Conservation (phyloP, 1,140 invertebrate genomes). For the Acromyrmex charruanus region DNA sequence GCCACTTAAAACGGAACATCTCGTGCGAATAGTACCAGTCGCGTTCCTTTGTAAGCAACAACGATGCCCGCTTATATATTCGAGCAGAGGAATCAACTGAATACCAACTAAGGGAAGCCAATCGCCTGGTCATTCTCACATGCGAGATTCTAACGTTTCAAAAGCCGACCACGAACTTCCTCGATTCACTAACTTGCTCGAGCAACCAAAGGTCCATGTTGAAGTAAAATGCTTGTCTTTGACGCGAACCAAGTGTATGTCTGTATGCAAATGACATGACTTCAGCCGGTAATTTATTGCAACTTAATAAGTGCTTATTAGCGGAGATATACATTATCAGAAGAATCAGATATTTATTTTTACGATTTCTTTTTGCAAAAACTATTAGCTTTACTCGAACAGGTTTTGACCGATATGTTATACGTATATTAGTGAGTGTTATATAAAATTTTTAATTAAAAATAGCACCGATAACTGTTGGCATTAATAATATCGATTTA, state of each 20-base stretch:
- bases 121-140: constrained; percentile 53
- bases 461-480: too few species aligned
- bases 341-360: too few species aligned
- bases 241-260: constrained; percentile 31
- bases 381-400: too few species aligned
- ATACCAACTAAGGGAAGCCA: constrained; percentile 67
- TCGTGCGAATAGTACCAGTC: constrained; percentile 42
- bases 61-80: constrained; percentile 28
- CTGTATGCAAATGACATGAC: not conserved
- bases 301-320: not conserved
- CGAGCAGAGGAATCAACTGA: constrained; percentile 52
- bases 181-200: not conserved
- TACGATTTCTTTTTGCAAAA: too few species aligned
- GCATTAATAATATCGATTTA: too few species aligned
- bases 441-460: too few species aligned
- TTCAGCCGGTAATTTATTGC: constrained; percentile 13
- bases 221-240: constrained; percentile 65
- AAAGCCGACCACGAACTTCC: constrained; percentile 19
- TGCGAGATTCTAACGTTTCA: constrained; percentile 42
- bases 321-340: too few species aligned
- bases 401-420: too few species aligned
- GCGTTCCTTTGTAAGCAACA: constrained; percentile 45
- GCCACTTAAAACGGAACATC: constrained; percentile 47
- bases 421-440: too few species aligned
- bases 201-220: not conserved